A percentile compares a stretch with the other conserved stretches of the same genome.
Conservation (phyloP, 2,113 vertebrate species). For the Hemiscyllium ocellatum region DNA sequence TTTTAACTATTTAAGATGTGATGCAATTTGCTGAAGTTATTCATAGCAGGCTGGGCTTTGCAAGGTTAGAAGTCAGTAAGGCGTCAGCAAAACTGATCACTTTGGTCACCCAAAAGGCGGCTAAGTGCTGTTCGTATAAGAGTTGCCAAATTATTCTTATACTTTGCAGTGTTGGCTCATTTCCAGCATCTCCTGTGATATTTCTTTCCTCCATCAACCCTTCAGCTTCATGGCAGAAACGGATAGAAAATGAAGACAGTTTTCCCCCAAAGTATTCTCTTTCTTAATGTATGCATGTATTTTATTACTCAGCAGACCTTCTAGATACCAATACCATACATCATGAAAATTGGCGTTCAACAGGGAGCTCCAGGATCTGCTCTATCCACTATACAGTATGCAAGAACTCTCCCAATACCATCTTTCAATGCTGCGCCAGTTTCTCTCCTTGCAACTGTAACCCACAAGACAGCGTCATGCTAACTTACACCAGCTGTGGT, state of each 20-base stretch:
- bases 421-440: neutral
- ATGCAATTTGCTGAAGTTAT: neutral
- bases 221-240: neutral
- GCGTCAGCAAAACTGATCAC: neutral
- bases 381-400: neutral
- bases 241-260: neutral
- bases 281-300: neutral
- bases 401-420: neutral
- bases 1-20: neutral
- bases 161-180: neutral
- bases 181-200: neutral
- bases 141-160: neutral
- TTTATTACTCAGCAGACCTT: neutral
- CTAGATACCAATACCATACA: neutral
- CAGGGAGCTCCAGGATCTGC: neutral
- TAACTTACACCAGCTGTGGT: neutral
- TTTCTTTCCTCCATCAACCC: neutral
- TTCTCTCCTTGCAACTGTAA: neutral
- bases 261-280: neutral
- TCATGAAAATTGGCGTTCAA: too few relatives aligned
- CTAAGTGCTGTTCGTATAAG: neutral
- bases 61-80: neutral
- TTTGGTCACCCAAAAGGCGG: neutral
- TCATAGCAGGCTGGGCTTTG: neutral
- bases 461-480: neutral